phyloP scores from a whole-genome alignment of 2,888 invertebrate species.

The Smittia aterrima region DNA sequence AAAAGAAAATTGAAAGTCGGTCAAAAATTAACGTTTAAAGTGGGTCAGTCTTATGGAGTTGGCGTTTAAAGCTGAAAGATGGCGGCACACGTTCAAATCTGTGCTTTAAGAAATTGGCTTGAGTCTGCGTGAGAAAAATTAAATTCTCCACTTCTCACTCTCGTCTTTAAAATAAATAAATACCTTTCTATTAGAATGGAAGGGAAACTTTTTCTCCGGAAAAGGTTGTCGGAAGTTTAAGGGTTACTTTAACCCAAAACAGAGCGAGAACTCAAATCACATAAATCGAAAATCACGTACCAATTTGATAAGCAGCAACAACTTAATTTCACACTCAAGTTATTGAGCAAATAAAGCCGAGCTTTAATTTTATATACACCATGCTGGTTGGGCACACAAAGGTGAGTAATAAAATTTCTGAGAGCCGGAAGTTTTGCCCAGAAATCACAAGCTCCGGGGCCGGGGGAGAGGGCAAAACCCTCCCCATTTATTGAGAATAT shows the following conservation, averaged over 20 bases:
- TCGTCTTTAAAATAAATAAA: not conserved
- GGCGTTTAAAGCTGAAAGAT: conserved; percentile 10
- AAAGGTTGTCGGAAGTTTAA: conserved; percentile 11
- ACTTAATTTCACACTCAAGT: conserved; percentile 40
- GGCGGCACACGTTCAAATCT: not conserved
- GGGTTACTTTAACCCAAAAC: not conserved
- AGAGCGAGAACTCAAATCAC: not conserved
- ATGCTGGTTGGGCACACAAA: conserved; percentile 10
- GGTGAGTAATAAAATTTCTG: conserved; percentile 8
- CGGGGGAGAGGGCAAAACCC: not conserved
- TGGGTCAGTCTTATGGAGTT: conserved; percentile 26
- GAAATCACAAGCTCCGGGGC: conserved; percentile 9
- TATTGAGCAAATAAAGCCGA: conserved; percentile 30
- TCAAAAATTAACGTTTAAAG: conserved; percentile 40
- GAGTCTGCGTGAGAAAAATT: not conserved
- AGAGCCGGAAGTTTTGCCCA: conserved; percentile 3
- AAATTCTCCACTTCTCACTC: too few relatives aligned
- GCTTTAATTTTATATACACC: conserved; percentile 34
- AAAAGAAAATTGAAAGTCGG: conserved; percentile 39
- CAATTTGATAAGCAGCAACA: conserved; percentile 37
- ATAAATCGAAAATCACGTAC: conserved; percentile 38
- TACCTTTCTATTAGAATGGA: not conserved
- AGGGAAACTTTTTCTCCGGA: not conserved
- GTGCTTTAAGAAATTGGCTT: not conserved
- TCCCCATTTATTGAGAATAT: conserved; percentile 13